A percentile compares a stretch with the other conserved stretches of the same genome.
phyloP scores from a whole-genome alignment of 2,113 vertebrate species.

The Pterocles gutturalis region DNA sequence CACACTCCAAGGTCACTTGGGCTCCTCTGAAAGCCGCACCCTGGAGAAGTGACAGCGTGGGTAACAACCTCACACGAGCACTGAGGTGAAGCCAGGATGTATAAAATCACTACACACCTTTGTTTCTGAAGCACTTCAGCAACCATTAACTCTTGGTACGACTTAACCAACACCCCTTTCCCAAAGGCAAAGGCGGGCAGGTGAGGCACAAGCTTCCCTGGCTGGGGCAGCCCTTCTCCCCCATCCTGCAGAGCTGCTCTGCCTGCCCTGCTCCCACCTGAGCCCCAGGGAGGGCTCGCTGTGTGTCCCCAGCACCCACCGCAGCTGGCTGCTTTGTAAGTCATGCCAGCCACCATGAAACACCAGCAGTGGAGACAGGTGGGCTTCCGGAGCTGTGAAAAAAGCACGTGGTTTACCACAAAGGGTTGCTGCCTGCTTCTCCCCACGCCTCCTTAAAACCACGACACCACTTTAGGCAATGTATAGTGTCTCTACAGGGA shows the following conservation, averaged over 20 bases:
- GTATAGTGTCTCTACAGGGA: background rate
- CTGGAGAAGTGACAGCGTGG: background rate
- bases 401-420: background rate
- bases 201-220: background rate
- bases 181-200: accelerated
- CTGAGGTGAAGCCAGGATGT: background rate
- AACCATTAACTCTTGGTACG: background rate
- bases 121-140: background rate
- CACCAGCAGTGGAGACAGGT: accelerated
- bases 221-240: background rate
- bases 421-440: background rate
- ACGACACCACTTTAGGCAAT: background rate
- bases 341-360: accelerated
- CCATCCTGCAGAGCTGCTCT: background rate
- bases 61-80: background rate
- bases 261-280: background rate
- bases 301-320: too few relatives aligned
- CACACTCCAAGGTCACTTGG: background rate
- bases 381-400: background rate
- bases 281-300: accelerated
- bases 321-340: background rate
- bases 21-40: background rate
- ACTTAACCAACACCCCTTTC: background rate
- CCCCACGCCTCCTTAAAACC: background rate
- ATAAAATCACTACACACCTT: background rate